Percentiles rank a stretch among this genome's conserved stretches.
Evolutionary conservation across 2,888 invertebrate species (phyloP).

Genomic region (Netelia fuscicornis): DNA sequence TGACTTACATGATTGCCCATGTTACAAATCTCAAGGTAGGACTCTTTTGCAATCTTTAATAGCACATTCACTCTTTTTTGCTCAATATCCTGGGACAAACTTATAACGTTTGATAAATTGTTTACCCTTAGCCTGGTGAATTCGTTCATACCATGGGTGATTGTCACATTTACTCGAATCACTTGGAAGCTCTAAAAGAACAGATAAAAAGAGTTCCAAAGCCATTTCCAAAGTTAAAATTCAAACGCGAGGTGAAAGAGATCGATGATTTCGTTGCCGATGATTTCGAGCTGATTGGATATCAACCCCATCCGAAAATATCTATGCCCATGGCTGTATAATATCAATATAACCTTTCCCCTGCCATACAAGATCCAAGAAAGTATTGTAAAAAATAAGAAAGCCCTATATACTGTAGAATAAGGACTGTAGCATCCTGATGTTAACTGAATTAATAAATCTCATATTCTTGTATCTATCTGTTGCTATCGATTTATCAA

Average conservation of each 20-base stretch:
- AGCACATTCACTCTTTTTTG: background rate
- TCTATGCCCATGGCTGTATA: constrained; percentile 97
- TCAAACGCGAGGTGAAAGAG: constrained; percentile 90
- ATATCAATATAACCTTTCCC: background rate
- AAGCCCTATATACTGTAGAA: background rate
- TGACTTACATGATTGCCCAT: constrained; percentile 98
- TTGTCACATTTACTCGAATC: constrained; percentile 97
- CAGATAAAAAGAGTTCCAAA: constrained; percentile 93
- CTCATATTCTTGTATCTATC: background rate
- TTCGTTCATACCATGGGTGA: constrained; percentile 98
- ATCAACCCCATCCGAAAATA: constrained; percentile 95
- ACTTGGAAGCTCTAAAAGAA: constrained; percentile 92
- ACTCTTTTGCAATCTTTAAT: constrained; percentile 48
- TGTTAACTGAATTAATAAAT: background rate
- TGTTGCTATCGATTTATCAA: background rate
- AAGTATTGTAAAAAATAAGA: constrained; percentile 22
- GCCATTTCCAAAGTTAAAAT: constrained; percentile 92
- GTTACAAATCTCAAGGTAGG: constrained; percentile 94
- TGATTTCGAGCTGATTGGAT: constrained; percentile 94
- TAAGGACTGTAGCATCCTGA: background rate
- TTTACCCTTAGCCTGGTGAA: constrained; percentile 91
- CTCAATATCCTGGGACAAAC: background rate
- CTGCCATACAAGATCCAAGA: background rate
- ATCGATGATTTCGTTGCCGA: constrained; percentile 95
- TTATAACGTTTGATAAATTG: background rate